Base-by-base conservation (phyloP, 2,113 vertebrate species). In the Rhynchomys soricoides region DNA sequence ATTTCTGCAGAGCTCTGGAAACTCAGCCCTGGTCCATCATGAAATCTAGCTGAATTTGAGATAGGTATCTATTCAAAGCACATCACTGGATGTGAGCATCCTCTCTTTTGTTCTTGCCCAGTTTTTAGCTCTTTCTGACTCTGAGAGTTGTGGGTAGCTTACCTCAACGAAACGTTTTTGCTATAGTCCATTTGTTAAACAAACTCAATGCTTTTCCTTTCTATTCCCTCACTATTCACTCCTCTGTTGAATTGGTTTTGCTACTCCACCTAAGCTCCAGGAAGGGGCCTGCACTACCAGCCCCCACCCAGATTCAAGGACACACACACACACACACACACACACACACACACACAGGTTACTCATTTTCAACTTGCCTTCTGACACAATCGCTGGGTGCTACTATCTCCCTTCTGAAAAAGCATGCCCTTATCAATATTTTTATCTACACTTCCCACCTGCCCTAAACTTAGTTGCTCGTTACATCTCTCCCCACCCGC, bases 171-270 rank as follows among this genome's bases (percentile, higher is more conserved):
- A 95, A 68, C 15, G 1, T 40, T 78, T 95, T 96, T 90, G 11
- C 59, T 81, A 29, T 24, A 17, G 45, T 93, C 75, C 62, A 48
- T 45, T 45, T 34, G n/a, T 15, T 75, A 77, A 90, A 88, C 70
- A 93, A 77, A 92, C 43, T 71, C 15, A 81, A 45, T 55, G 3
- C 26, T 83, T 96, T 93, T 52, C n/a, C 64, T 92, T 90, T 29
- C 62, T 55, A 83, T 8, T 90, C 57, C 34, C 57, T 8, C 16
- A 5, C 77, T 78, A 22, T 78, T 78, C 37, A 22, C 77, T 83
- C 40, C 29, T 77, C 50, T 85, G 26, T 64, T 64, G 62, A 64
- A 26, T 64, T 64, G 26, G 26, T 64, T 64, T 64, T 64, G 26
- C 62, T 64, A 64, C 62, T 11, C 26, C 9, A 29, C 62, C 62